Base-by-base conservation (phyloP, 2,797 vertebrate species). In the Harpagifer antarcticus region DNA sequence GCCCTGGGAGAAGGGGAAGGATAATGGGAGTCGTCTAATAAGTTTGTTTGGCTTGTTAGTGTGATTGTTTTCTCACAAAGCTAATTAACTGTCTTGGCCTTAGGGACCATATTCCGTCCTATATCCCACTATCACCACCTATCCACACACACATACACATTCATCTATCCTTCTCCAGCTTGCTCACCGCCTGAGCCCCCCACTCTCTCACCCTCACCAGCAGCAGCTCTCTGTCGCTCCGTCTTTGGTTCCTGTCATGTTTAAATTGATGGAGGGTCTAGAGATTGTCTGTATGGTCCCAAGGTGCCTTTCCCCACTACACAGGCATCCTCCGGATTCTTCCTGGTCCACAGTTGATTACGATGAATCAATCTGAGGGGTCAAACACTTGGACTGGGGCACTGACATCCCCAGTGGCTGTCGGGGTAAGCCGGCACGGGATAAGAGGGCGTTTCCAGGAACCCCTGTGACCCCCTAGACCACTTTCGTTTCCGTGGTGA, bases 51-150 rank as follows among this genome's bases (percentile, higher is more conserved):
- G 79, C 91, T 95, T 93, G 91, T 94, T 95, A 94, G 86, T 86
- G 86, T 93, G 93, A 93, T 94, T 92, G 94, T 94, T 94, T 95
- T 90, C 90, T 91, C 89, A 90, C 91, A 91, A 93, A 94, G 92
- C 93, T 93, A 94, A 95, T 95, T 94, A 95, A 92, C 90, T 91
- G 68, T 76, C 78, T 84, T 59, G 75, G 87, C 91, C 91, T 88
- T 53, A 68, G 88, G 89, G 89, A 90, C 89, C 88, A 84, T 75
- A 88, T 83, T 74, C 58, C 49, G 53, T 87, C 85, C 84, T 82
- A 82, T 80, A 87, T 76, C 82, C 85, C 66, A 52, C 91, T 79
- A 88, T 89, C 82, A 73, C 78, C 75, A 72, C 82, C 73, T 65
- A 76, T 81, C 72, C 82, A 83, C 86, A 78, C 85, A 67, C 72